Percentiles rank a stretch among this genome's conserved stretches.
phyloP scores from a whole-genome alignment of 2,797 vertebrate species.

The Coracias cyanogaster region DNA sequence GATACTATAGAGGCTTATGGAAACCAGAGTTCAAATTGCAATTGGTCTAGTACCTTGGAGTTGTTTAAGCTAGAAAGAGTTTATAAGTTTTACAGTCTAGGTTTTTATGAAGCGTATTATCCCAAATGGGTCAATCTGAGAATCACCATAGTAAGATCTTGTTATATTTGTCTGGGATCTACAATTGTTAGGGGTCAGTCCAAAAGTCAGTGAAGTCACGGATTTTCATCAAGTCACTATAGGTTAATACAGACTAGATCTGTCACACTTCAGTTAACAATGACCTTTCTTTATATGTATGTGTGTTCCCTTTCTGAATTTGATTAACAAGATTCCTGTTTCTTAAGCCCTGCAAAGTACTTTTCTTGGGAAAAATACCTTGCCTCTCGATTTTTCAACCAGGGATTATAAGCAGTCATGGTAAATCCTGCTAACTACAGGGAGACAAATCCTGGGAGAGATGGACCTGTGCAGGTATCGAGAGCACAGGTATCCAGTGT shows the following conservation, averaged over 20 bases:
- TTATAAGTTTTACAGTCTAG: not conserved
- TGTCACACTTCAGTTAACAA: constrained; percentile 32
- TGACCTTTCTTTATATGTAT: not conserved
- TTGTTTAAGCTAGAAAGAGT: not conserved
- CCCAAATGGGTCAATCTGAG: constrained; percentile 23
- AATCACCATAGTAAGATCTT: not conserved
- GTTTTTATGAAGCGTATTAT: not conserved
- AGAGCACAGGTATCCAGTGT: not conserved
- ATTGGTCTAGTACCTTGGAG: not conserved
- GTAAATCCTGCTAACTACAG: constrained; percentile 46
- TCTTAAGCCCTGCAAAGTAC: constrained; percentile 35
- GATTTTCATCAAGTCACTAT: constrained; percentile 26
- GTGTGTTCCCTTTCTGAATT: constrained; percentile 27
- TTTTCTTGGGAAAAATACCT: constrained; percentile 40
- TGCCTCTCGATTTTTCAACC: constrained; percentile 42
- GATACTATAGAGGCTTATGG: not conserved
- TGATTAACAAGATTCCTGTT: not conserved
- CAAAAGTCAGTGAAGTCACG: not conserved
- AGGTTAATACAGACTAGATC: not conserved
- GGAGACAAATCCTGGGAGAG: constrained; percentile 38
- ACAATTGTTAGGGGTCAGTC: constrained; percentile 15
- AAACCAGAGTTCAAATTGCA: not conserved
- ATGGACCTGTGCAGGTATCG: not conserved
- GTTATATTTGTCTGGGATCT: constrained; percentile 55
- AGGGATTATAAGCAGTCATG: constrained; percentile 28